A percentile compares a stretch with the other conserved stretches of the same genome.
These are phyloP conservation scores for Acrobasis consociella DNA, from an alignment of 2,888 invertebrate species.

Conservation along the genomic window DNA sequence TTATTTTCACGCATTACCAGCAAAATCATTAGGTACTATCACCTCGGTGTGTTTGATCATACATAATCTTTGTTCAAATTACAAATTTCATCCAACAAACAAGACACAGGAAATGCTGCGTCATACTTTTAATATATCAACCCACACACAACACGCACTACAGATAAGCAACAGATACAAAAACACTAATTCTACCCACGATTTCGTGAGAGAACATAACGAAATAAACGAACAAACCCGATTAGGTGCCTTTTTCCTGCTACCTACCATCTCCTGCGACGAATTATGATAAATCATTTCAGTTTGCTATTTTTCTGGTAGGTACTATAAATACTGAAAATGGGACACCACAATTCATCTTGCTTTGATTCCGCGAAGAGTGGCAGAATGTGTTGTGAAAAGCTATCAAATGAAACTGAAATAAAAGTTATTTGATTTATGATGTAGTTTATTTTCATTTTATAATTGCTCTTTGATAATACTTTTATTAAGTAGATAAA, in stretches of 20 bases:
- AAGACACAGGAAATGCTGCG: not conserved
- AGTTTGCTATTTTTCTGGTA: slow-evolving; percentile 4
- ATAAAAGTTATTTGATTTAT: slow-evolving; percentile 11
- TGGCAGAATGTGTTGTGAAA: not conserved
- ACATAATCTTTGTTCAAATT: not conserved
- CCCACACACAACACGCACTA: not conserved
- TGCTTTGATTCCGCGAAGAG: not conserved
- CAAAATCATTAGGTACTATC: no score
- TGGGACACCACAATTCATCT: slow-evolving; percentile 5
- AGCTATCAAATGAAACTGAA: slow-evolving; percentile 2
- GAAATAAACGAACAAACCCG: slow-evolving; percentile 6
- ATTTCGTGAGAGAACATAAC: slow-evolving; percentile 7
- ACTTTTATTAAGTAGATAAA: no score
- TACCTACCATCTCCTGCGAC: slow-evolving; percentile 5
- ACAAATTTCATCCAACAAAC: not conserved
- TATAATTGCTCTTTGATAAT: not conserved
- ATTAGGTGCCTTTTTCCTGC: slow-evolving; percentile 11
- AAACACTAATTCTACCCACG: slow-evolving; percentile 2
- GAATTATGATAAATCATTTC: slow-evolving; percentile 10
- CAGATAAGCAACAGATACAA: not conserved
- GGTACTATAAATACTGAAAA: not conserved
- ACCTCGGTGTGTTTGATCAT: not conserved
- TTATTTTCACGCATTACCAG: no score
- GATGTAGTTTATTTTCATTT: not conserved
- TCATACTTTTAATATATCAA: slow-evolving; percentile 5